Conservation (phyloP, 2,888 invertebrate genomes). For the Thyatira batis region DNA sequence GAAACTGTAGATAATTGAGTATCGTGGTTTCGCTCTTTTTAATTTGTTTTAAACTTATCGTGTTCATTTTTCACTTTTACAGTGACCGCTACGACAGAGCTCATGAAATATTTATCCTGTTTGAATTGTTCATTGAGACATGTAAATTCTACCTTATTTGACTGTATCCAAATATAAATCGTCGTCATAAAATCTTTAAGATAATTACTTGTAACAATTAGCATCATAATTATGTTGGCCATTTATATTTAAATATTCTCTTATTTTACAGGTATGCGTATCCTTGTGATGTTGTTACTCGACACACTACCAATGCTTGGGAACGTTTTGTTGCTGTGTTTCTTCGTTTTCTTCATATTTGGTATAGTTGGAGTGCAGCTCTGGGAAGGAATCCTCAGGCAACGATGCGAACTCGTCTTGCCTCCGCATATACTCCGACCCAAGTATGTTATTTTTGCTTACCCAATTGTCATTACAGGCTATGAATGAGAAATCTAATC, state of each 20-base stretch:
- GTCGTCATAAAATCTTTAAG: not conserved
- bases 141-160: not conserved
- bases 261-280: conserved; percentile 93
- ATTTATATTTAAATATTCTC: conserved; percentile 8
- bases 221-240: too few species aligned
- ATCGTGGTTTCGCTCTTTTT: not conserved
- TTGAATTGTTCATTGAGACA: not conserved
- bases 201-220: too few species aligned
- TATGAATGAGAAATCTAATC: conserved; percentile 10
- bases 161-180: not conserved
- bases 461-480: conserved; percentile 14
- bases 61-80: not conserved
- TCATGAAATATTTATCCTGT: not conserved
- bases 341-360: conserved; percentile 99
- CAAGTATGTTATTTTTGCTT: conserved; percentile 85
- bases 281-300: conserved; percentile 97
- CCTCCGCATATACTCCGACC: conserved; percentile 87
- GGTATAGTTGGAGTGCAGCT: conserved; percentile 99
- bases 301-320: conserved; percentile 99
- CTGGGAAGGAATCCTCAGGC: conserved; percentile 98
- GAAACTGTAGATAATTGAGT: conserved; percentile 3
- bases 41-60: not conserved
- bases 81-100: not conserved
- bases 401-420: conserved; percentile 93
- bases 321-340: conserved; percentile 98